These are phyloP conservation scores for Diadema setosum DNA, from an alignment of 35 echinoderm and acorn worm species.

Conservation along the genomic window DNA sequence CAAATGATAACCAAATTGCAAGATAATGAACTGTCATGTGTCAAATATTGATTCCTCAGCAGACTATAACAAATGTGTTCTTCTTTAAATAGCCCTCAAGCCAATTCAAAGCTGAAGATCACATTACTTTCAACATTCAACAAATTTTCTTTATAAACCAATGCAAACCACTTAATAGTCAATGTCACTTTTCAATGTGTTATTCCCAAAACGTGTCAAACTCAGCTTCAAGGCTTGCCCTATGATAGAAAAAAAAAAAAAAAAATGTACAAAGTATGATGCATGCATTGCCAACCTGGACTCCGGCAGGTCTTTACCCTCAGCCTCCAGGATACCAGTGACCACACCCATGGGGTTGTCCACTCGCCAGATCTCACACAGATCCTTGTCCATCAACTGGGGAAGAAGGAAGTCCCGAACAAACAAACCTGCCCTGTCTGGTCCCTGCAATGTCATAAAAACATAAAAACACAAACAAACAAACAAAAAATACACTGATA, in stretches of 20 bases:
- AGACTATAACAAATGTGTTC: too few relatives aligned
- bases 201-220: too few relatives aligned
- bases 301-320: conserved; percentile 50
- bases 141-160: too few relatives aligned
- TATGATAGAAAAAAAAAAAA: background rate
- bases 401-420: conserved; percentile 81
- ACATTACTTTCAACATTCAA: too few relatives aligned
- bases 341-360: conserved; percentile 73
- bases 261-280: background rate
- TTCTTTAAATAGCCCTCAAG: too few relatives aligned
- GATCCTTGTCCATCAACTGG: conserved; percentile 81
- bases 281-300: conserved; percentile 48
- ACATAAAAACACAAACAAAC: background rate
- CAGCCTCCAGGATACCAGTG: conserved; percentile 12
- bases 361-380: conserved; percentile 61
- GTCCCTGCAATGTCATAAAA: conserved; percentile 40
- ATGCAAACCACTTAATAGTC: too few relatives aligned
- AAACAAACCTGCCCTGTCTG: conserved; percentile 74
- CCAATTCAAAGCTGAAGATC: too few relatives aligned
- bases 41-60: too few relatives aligned
- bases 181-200: too few relatives aligned
- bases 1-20: too few relatives aligned
- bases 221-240: too few relatives aligned
- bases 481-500: background rate
- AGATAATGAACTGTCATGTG: too few relatives aligned